A percentile compares a stretch with the other conserved stretches of the same genome.
Evolutionary conservation across 2,797 vertebrate species (phyloP).

Genomic region (Lerista edwardsae): DNA sequence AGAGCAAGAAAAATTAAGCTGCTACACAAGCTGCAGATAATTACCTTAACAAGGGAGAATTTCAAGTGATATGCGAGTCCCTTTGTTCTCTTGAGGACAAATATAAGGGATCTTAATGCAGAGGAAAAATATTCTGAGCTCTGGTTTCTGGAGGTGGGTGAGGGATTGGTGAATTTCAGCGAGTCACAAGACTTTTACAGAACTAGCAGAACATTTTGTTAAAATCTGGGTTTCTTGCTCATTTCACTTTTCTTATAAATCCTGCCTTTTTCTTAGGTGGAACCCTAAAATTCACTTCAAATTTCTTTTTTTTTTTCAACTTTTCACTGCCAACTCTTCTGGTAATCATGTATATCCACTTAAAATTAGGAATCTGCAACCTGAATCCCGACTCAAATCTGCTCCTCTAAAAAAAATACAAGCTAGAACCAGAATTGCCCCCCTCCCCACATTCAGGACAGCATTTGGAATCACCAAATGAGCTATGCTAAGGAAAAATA

Average conservation of each 20-base stretch:
- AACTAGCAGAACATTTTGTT: not conserved
- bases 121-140: not conserved
- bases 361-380: not conserved
- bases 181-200: not conserved
- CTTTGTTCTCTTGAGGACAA: conserved; percentile 51
- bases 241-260: no score
- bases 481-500: no score
- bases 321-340: not conserved
- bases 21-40: conserved; percentile 63
- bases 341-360: no score
- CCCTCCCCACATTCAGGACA: not conserved
- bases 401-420: not conserved
- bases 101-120: conserved; percentile 41
- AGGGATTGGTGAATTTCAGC: not conserved
- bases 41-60: conserved; percentile 62
- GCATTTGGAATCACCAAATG: not conserved
- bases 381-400: not conserved
- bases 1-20: conserved; percentile 57
- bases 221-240: not conserved
- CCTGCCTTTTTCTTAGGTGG: no score
- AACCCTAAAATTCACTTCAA: no score
- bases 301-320: no score
- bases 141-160: no score
- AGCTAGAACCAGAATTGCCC: not conserved
- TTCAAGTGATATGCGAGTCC: conserved; percentile 34